A percentile compares a stretch with the other conserved stretches of the same genome.
These are phyloP conservation scores for Drosophila serrata DNA, from an alignment of 1,140 invertebrate species.

Conservation along the genomic window DNA sequence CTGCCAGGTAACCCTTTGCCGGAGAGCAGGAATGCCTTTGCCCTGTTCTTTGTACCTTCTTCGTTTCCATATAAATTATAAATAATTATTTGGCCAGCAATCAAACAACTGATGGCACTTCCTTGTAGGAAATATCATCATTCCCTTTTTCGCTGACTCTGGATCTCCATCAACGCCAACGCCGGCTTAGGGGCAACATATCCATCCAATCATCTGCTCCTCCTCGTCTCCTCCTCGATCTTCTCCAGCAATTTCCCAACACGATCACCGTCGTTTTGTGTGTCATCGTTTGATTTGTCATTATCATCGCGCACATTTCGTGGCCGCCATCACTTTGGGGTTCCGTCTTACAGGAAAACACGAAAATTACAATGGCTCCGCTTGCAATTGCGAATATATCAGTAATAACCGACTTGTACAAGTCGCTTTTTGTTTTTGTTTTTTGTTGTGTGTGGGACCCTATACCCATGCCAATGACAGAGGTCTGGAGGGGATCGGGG, in stretches of 20 bases:
- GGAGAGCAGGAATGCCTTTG: conserved; percentile 11
- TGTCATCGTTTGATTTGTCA: conserved; percentile 84
- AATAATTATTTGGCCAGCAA: conserved; percentile 73
- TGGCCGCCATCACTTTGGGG: conserved; percentile 36
- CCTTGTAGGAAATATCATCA: conserved; percentile 44
- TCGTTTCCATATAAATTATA: conserved; percentile 69
- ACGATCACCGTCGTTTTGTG: conserved; percentile 75
- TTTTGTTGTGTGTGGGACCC: conserved; percentile 64
- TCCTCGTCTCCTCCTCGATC: background rate
- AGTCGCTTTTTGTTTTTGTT: too few relatives aligned
- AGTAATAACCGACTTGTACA: conserved; percentile 73
- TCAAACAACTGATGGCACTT: conserved; percentile 65
- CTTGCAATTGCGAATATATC: conserved; percentile 66
- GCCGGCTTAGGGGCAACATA: conserved; percentile 25
- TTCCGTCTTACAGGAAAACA: conserved; percentile 65
- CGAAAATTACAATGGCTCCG: conserved; percentile 76
- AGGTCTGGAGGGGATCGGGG: background rate
- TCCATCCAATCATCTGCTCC: conserved; percentile 69
- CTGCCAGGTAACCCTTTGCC: conserved; percentile 42
- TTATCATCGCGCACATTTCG: conserved; percentile 77
- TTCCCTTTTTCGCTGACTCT: background rate
- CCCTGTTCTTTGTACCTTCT: conserved; percentile 1
- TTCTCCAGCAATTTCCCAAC: conserved; percentile 70
- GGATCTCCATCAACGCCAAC: conserved; percentile 52
- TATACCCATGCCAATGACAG: conserved; percentile 8